A percentile compares a stretch with the other conserved stretches of the same genome.
Evolutionary conservation across 1,140 invertebrate species (phyloP).

Genomic region (Temnothorax curvispinosus): DNA sequence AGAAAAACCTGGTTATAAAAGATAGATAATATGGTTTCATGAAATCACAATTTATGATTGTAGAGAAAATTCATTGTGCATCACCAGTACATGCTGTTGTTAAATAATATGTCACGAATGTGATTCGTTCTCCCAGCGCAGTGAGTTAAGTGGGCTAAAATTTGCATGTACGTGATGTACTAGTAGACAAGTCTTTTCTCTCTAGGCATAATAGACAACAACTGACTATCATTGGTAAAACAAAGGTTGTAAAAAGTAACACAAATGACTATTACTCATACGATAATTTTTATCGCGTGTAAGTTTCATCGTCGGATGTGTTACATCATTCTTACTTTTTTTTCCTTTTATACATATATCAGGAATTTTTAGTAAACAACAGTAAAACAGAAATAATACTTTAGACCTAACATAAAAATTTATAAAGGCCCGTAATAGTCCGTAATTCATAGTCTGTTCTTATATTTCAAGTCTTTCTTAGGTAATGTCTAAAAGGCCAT

Average conservation of each 20-base stretch:
- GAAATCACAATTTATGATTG: slow-evolving; percentile 10
- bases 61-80: slow-evolving; percentile 25
- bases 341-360: too few relatives aligned
- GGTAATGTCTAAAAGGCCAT: too few relatives aligned
- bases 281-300: slow-evolving; percentile 21
- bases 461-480: too few relatives aligned
- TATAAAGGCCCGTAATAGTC: background rate
- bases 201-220: slow-evolving; percentile 44
- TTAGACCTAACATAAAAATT: background rate
- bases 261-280: slow-evolving; percentile 47
- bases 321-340: background rate
- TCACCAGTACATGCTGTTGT: slow-evolving; percentile 29
- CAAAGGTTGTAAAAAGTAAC: slow-evolving; percentile 54
- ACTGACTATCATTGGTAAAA: slow-evolving; percentile 18
- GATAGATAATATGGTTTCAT: background rate
- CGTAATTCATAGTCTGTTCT: too few relatives aligned
- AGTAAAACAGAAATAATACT: background rate
- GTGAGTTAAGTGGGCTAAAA: slow-evolving; percentile 65
- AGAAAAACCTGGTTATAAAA: background rate
- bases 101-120: slow-evolving; percentile 19
- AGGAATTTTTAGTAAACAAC: background rate
- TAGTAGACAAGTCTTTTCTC: background rate
- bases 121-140: background rate
- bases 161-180: slow-evolving; percentile 69
- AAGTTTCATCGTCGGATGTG: background rate